Evolutionary conservation across 2,113 vertebrate species (phyloP).

Genomic region (Nymphicus hollandicus): DNA sequence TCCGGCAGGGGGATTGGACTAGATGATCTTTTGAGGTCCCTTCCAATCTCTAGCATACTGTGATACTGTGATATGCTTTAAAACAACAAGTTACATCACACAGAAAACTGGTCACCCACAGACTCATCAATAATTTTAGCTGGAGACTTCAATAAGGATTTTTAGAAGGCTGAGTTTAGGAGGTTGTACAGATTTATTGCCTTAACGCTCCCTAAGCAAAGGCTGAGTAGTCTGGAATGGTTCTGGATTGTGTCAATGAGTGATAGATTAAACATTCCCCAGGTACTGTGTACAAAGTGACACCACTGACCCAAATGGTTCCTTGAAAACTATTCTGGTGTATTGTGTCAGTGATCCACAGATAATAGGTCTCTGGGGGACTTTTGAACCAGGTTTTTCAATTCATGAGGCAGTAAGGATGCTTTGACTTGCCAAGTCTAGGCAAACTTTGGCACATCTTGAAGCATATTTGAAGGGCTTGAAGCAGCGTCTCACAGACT

Average conservation of each 20-base stretch:
- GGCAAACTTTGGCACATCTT: slow-evolving; percentile 2
- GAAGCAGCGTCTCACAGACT: not conserved
- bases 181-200: not conserved
- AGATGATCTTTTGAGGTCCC: too few relatives aligned
- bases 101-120: not conserved
- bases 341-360: slow-evolving; percentile 38
- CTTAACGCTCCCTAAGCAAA: not conserved
- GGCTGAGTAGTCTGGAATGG: not conserved
- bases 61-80: too few relatives aligned
- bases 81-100: not conserved
- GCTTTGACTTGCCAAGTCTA: slow-evolving; percentile 17
- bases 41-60: too few relatives aligned
- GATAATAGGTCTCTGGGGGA: slow-evolving; percentile 2
- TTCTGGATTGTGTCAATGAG: not conserved
- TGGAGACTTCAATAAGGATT: not conserved
- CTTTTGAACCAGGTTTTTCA: slow-evolving; percentile 28
- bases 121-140: not conserved
- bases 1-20: too few relatives aligned
- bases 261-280: not conserved
- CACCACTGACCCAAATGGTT: not conserved
- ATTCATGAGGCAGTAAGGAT: not conserved
- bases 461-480: slow-evolving; percentile 3
- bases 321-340: slow-evolving; percentile 41
- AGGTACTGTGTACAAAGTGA: not conserved
- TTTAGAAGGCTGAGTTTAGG: not conserved